Percentiles rank a stretch among this genome's conserved stretches.
Conservation (phyloP, 1,140 invertebrate genomes). For the Hormaphis cornu region DNA sequence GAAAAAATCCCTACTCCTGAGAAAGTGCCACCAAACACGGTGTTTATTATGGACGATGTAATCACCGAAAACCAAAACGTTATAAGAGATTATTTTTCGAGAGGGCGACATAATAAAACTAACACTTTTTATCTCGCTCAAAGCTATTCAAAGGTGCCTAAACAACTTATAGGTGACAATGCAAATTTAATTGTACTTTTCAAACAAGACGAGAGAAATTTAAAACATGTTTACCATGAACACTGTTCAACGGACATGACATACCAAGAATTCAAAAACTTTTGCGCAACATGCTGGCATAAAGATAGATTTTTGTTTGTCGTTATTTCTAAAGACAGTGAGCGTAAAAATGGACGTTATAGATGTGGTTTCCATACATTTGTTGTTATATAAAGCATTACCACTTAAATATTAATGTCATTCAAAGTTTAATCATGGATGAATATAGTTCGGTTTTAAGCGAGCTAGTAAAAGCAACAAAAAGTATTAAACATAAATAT, state of each 20-base stretch:
- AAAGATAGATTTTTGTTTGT: constrained; percentile 30
- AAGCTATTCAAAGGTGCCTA: constrained; percentile 40
- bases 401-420: background rate
- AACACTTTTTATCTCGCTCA: constrained; percentile 43
- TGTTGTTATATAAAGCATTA: background rate
- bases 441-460: background rate
- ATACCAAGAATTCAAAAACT: constrained; percentile 37
- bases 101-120: constrained; percentile 40
- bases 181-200: constrained; percentile 42
- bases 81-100: constrained; percentile 39
- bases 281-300: constrained; percentile 38
- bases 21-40: constrained; percentile 38
- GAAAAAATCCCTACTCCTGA: constrained; percentile 38
- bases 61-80: constrained; percentile 41
- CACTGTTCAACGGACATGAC: constrained; percentile 40
- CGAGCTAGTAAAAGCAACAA: background rate
- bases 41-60: constrained; percentile 44
- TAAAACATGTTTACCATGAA: constrained; percentile 43
- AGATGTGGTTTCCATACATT: background rate
- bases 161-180: constrained; percentile 42
- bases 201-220: constrained; percentile 42
- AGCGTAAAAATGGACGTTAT: constrained; percentile 27
- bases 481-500: background rate
- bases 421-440: background rate
- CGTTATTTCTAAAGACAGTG: constrained; percentile 35